A percentile compares a stretch with the other conserved stretches of the same genome.
Evolutionary conservation across 2,797 vertebrate species (phyloP).

Genomic region (Muscicapa striata): DNA sequence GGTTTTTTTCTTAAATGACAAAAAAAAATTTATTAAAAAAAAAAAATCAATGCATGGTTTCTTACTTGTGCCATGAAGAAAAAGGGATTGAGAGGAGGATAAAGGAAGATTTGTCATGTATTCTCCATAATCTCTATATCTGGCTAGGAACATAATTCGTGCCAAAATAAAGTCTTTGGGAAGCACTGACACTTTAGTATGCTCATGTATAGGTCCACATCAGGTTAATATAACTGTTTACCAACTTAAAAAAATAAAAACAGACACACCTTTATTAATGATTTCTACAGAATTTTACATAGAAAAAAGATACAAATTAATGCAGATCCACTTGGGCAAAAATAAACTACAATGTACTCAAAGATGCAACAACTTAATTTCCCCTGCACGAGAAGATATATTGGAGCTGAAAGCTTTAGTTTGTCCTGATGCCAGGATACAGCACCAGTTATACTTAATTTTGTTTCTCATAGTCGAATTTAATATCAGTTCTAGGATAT

Average conservation of each 20-base stretch:
- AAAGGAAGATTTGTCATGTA: conserved; percentile 14
- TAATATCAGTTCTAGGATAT: conserved; percentile 79
- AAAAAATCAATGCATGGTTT: not conserved
- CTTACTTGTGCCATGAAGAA: not conserved
- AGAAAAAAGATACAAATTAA: conserved; percentile 76
- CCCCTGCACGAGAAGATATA: conserved; percentile 85
- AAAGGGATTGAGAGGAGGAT: not conserved
- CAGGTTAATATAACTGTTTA: conserved; percentile 65
- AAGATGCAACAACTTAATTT: conserved; percentile 85
- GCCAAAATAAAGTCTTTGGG: conserved; percentile 70
- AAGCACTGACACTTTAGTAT: conserved; percentile 56
- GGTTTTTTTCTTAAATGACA: not conserved
- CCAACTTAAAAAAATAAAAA: conserved; percentile 70
- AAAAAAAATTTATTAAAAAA: not conserved
- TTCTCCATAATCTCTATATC: conserved; percentile 36
- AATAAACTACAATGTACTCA: conserved; percentile 77
- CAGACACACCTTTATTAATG: conserved; percentile 78
- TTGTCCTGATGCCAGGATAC: conserved; percentile 80
- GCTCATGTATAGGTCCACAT: conserved; percentile 47
- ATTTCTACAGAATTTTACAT: conserved; percentile 78
- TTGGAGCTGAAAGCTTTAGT: conserved; percentile 83
- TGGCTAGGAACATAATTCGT: conserved; percentile 64
- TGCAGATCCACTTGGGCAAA: conserved; percentile 78
- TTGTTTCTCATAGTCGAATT: conserved; percentile 81
- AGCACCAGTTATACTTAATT: conserved; percentile 77